Percentiles rank a stretch among this genome's conserved stretches.
phyloP scores from a whole-genome alignment of 1,140 invertebrate species.

The Rhagoletis zephyria region DNA sequence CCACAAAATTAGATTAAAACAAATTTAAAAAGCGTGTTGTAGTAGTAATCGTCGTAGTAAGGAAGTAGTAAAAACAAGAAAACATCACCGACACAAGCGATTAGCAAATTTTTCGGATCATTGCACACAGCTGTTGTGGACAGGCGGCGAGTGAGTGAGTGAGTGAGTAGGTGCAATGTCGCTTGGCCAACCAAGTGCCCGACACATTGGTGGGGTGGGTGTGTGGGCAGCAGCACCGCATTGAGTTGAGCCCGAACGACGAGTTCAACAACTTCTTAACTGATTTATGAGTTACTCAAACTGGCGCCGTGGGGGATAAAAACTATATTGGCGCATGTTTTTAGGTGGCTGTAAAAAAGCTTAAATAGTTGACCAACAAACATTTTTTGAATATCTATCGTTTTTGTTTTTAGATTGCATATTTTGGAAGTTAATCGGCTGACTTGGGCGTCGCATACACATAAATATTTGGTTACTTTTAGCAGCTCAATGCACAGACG shows the following conservation, averaged over 20 bases:
- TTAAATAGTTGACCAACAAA: too few relatives aligned
- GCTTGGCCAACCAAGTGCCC: not conserved
- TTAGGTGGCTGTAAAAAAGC: too few relatives aligned
- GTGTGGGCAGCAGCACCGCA: not conserved
- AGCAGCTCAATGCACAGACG: too few relatives aligned
- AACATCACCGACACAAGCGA: not conserved
- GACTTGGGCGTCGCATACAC: too few relatives aligned
- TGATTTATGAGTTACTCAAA: not conserved
- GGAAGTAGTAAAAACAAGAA: not conserved
- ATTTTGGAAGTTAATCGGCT: too few relatives aligned
- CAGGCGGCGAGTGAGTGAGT: not conserved
- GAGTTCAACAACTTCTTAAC: not conserved
- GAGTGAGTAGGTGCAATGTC: not conserved
- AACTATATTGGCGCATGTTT: too few relatives aligned
- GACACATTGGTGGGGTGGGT: not conserved
- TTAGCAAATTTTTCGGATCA: not conserved
- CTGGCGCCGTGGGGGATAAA: too few relatives aligned
- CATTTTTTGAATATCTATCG: too few relatives aligned
- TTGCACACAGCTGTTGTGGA: constrained; percentile 4
- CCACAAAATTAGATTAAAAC: not conserved
- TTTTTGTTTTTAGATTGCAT: too few relatives aligned
- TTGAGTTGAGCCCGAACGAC: not conserved
- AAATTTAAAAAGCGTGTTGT: not conserved
- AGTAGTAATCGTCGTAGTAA: not conserved
- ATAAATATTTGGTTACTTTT: too few relatives aligned